Conservation (phyloP, 37 sponge, comb jelly and placozoan genomes). For the Oopsacas minuta region DNA sequence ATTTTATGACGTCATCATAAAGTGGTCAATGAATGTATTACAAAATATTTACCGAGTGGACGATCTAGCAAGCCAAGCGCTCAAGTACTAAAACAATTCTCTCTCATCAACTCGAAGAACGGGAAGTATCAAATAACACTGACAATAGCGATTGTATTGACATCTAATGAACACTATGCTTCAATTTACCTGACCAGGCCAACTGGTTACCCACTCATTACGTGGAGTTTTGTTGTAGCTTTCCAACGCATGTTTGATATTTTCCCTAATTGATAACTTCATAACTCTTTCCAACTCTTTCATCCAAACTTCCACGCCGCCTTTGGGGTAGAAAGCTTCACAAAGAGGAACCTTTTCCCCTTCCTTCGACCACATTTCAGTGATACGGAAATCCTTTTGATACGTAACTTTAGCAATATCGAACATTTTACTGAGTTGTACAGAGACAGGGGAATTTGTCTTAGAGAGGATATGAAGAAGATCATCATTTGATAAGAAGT, state of each 20-base stretch:
- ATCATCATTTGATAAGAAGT: slow-evolving; percentile 98
- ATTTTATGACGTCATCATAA: too few species aligned
- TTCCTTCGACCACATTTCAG: slow-evolving; percentile 76
- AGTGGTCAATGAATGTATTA: too few species aligned
- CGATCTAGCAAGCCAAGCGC: too few species aligned
- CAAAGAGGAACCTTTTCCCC: slow-evolving; percentile 86
- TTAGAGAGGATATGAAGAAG: slow-evolving; percentile 95
- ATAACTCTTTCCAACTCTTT: slow-evolving; percentile 88
- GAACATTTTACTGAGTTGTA: slow-evolving; percentile 99
- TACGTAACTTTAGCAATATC: slow-evolving; percentile 87
- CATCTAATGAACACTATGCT: too few species aligned
- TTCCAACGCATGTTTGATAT: slow-evolving; percentile 58
- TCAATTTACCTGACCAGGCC: slow-evolving; percentile 99
- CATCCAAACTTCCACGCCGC: slow-evolving; percentile 97
- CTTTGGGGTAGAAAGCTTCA: slow-evolving; percentile 75
- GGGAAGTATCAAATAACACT: too few species aligned
- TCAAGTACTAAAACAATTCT: too few species aligned
- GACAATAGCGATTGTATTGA: too few species aligned
- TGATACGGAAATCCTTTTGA: slow-evolving; percentile 83
- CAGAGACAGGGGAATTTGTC: slow-evolving; percentile 96
- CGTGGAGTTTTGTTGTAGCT: slow-evolving; percentile 45
- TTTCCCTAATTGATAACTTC: slow-evolving; percentile 53
- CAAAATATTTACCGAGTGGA: too few species aligned
- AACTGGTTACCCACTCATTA: slow-evolving; percentile 90
- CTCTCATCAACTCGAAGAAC: too few species aligned